phyloP scores from a whole-genome alignment of 2,113 vertebrate genomes.

The Acinonyx jubatus region DNA sequence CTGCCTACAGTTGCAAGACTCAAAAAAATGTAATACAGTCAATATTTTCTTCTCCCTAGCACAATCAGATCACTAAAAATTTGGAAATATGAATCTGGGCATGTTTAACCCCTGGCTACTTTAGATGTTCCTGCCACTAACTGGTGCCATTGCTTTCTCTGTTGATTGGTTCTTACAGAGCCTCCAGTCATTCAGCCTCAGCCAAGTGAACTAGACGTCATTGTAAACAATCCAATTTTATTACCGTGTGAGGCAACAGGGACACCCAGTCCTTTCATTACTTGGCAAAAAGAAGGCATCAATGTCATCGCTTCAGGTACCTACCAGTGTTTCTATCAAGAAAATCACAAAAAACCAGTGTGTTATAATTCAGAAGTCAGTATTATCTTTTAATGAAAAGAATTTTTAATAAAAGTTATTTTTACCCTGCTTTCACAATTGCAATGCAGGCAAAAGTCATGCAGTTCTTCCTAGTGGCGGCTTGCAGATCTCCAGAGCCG shows the following conservation, averaged over 20 bases:
- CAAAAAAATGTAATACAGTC: not conserved
- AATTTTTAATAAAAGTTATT: not conserved
- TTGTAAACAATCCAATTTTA: constrained; percentile 90
- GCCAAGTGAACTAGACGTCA: constrained; percentile 89
- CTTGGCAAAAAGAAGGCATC: constrained; percentile 98
- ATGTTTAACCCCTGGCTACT: not conserved
- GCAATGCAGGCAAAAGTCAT: constrained; percentile 86
- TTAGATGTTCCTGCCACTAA: not conserved
- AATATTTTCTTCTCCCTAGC: not conserved
- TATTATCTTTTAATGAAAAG: not conserved
- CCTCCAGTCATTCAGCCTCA: constrained; percentile 91
- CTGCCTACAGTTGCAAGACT: not conserved
- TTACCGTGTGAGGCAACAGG: constrained; percentile 93
- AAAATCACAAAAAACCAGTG: not conserved
- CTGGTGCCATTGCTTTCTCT: not conserved
- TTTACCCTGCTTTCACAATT: not conserved
- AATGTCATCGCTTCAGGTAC: constrained; percentile 90
- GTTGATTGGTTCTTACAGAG: constrained; percentile 83
- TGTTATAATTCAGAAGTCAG: not conserved
- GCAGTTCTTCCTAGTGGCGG: constrained; percentile 90
- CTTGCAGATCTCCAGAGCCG: constrained; percentile 91
- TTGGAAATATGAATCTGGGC: not conserved
- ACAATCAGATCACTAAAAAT: not conserved
- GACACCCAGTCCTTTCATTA: constrained; percentile 91
- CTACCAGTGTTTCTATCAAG: not conserved